Conservation (phyloP, 2,113 vertebrate genomes). For the Bos indicus region DNA sequence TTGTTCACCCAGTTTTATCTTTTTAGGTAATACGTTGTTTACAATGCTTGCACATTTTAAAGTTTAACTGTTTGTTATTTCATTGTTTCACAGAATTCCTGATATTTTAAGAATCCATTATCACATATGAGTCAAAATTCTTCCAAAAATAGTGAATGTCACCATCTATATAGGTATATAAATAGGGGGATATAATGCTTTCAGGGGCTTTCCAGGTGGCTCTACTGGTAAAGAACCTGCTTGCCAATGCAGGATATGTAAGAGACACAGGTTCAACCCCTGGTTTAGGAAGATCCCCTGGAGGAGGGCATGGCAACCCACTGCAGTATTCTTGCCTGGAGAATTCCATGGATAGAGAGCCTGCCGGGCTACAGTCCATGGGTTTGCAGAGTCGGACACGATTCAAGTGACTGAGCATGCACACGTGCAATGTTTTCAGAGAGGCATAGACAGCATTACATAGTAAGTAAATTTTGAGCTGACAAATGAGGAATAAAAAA, state of each 20-base stretch:
- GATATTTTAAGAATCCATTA: not conserved
- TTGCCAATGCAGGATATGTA: not conserved
- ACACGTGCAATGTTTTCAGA: not conserved
- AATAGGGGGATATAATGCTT: not conserved
- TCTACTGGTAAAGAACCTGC: not conserved
- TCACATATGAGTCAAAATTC: not conserved
- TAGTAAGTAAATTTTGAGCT: not conserved
- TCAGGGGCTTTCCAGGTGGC: not conserved
- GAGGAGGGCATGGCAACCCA: not conserved
- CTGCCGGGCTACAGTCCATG: not conserved
- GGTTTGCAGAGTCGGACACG: fast-evolving
- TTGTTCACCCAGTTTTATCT: not conserved
- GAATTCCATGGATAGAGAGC: not conserved
- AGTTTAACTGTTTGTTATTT: not conserved
- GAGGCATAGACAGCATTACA: not conserved
- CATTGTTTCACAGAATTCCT: not conserved
- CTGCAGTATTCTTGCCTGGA: not conserved
- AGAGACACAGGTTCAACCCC: not conserved
- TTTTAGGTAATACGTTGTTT: not conserved
- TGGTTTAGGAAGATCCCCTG: not conserved
- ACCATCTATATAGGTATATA: not conserved
- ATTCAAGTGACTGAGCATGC: not conserved
- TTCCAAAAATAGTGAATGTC: not conserved
- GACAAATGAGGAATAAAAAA: not conserved
- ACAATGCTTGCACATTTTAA: not conserved